A percentile compares a stretch with the other conserved stretches of the same genome.
These are phyloP conservation scores for Entelurus aequoreus DNA, from an alignment of 2,113 vertebrate species.

Conservation along the genomic window DNA sequence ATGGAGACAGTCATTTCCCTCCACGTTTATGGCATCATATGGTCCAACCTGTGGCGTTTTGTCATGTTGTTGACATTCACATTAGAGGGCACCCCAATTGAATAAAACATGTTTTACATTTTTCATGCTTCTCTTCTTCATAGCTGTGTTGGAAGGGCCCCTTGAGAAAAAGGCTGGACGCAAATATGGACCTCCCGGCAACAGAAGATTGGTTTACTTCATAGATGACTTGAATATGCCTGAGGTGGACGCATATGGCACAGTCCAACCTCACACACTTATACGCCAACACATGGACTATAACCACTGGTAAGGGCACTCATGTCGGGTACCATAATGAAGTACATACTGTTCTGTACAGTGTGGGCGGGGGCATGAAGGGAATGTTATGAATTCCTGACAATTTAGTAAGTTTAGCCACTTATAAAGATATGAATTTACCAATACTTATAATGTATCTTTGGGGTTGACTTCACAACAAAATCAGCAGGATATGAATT, in stretches of 20 bases:
- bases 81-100: too few relatives aligned
- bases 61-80: too few relatives aligned
- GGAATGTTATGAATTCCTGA: too few relatives aligned
- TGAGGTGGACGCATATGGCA: conserved; percentile 85
- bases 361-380: too few relatives aligned
- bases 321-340: not conserved
- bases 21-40: too few relatives aligned
- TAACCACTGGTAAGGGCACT: conserved; percentile 80
- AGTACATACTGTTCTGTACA: not conserved
- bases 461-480: too few relatives aligned
- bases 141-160: conserved; percentile 88
- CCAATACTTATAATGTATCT: too few relatives aligned
- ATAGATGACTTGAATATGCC: conserved; percentile 97
- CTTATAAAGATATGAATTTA: too few relatives aligned
- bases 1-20: too few relatives aligned
- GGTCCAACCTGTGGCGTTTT: too few relatives aligned
- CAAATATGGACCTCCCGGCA: conserved; percentile 84
- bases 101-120: not conserved
- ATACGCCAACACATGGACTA: conserved; percentile 95
- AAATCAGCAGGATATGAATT: too few relatives aligned
- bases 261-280: conserved; percentile 89
- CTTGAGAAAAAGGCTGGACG: conserved; percentile 93
- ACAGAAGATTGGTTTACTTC: conserved; percentile 86
- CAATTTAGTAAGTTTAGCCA: too few relatives aligned
- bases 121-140: not conserved